Evolutionary conservation across 2,797 vertebrate species (phyloP), one percentile per base, ranked within the genome.

Genomic region (Lacerta viridis): DNA sequence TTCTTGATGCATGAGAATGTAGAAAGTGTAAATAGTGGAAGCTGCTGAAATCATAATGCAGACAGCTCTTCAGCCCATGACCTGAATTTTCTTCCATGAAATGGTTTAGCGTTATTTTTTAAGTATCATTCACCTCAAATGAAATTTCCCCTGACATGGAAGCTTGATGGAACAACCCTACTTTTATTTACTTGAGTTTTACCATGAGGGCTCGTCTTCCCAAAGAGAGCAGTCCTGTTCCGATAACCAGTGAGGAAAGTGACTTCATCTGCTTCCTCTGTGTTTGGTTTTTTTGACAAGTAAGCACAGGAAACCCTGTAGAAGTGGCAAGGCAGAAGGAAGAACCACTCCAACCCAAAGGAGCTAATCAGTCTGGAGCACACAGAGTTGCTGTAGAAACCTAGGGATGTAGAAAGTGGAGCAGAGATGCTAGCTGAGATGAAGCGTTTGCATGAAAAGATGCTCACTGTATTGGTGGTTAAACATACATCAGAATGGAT

Each of bases 221-320:
- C 78, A 76, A 64, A 69, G 75, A 89, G 87, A 94, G 92, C 93
- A 94, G 91, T 93, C 93, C 92, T 94, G 81, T 46, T 90, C 94
- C 61, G 79, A 94, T 95, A 95, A 90, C 96, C 95, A 97, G 96
- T 97, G 94, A 96, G 94, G 92, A 92, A 93, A 93, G 78, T 33
- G 91, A 78, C 85, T 96, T 90, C 94, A 39, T 86, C 95, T 93
- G 94, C 93, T 97, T 97, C 96, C 95, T 97, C 95, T 74, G 87
- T 1, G 77, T 95, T 95, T 33, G 92, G 50, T 33, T 93, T 94
- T 64, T 64, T 93, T 88, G 88, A 90, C 84, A 92, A 64, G 88
- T 93, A 91, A 81, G 92, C 87, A 97, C 96, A 97, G 97, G 97
- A 97, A 97, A 96, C 94, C 95, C 93, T 90, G 87, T 90, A 92